Base-by-base conservation (phyloP, 2,113 vertebrate species). In the Zonotrichia leucophrys region DNA sequence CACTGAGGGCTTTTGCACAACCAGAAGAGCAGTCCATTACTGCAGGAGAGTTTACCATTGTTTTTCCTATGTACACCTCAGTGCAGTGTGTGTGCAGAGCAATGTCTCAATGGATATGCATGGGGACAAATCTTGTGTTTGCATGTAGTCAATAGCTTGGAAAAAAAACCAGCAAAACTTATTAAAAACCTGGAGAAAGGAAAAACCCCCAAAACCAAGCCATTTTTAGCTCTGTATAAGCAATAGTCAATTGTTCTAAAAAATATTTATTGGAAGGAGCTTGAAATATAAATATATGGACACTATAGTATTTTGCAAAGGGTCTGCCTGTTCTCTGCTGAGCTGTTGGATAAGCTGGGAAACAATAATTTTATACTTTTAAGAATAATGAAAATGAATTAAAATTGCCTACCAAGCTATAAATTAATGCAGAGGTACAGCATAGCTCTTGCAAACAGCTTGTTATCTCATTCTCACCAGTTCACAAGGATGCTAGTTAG, bases 401-500 rank as follows among this genome's bases (percentile, higher is more conserved):
- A 86, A 91, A 96, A 95, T 95, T 81, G 56, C 42, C 95, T 92
- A 92, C 86, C 41, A 87, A 98, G 60, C 77, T 95, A 85, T 95
- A 96, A 92, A 96, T 96, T 96, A 89, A 93, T 92, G 73, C 89
- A 92, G 80, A 81, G 58, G 74, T 95, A 87, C 62, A 28, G 18
- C 84, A 77, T 66, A 89, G 50, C 70, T 96, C 88, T 83, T 96
- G 66, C 89, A 96, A 92, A 90, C 28, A 33, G 39, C 83, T 85
- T 95, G 28, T 87, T 88, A 90, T 87, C 49, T 95, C 87, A 60
- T 83, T 90, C 63, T 93, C 94, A 91, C 27, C 79, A 68, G 63
- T 70, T 95, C 72, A 79, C 60, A 9, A 62, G 79, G 75, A 92
- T 92, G 84, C 67, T 95, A 89, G 73, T 69, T 49, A 95, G 83